These are phyloP conservation scores for Drosophila borborema DNA, from an alignment of 2,888 invertebrate genomes.

Conservation along the genomic window DNA sequence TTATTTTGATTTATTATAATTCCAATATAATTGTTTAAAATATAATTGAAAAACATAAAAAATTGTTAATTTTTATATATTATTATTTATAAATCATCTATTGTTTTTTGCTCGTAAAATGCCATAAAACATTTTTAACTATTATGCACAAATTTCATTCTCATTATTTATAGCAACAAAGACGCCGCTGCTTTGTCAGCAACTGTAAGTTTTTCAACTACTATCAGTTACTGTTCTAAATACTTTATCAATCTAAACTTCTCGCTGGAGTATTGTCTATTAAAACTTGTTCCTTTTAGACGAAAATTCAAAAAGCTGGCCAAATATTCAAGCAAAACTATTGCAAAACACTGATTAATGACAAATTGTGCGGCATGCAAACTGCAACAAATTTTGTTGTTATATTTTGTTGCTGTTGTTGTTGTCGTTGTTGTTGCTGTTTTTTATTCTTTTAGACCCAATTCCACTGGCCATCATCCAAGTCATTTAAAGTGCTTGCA, in stretches of 20 bases:
- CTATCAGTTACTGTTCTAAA: slow-evolving; percentile 3
- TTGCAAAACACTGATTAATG: slow-evolving; percentile 70
- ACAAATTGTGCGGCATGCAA: slow-evolving; percentile 67
- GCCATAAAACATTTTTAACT: neutral
- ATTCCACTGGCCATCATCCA: slow-evolving; percentile 64
- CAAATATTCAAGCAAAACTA: slow-evolving; percentile 28
- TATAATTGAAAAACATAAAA: too few species aligned
- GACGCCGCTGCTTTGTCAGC: too few species aligned
- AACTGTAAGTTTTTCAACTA: neutral
- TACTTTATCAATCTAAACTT: slow-evolving; percentile 14
- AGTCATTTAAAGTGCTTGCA: slow-evolving; percentile 55
- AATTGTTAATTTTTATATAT: too few species aligned
- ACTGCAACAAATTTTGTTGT: slow-evolving; percentile 18
- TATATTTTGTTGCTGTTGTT: neutral
- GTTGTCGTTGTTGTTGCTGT: neutral
- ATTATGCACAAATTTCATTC: neutral
- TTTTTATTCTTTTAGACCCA: slow-evolving; percentile 34
- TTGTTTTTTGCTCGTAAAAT: too few species aligned
- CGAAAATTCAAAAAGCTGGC: neutral
- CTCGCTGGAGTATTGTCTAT: neutral
- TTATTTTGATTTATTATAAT: too few species aligned
- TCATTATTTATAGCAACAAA: neutral
- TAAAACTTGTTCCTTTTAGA: slow-evolving; percentile 8
- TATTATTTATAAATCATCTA: too few species aligned
- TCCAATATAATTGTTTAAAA: too few species aligned